Evolutionary conservation across 1,140 invertebrate species (phyloP).

Genomic region (Meloidogyne hapla): DNA sequence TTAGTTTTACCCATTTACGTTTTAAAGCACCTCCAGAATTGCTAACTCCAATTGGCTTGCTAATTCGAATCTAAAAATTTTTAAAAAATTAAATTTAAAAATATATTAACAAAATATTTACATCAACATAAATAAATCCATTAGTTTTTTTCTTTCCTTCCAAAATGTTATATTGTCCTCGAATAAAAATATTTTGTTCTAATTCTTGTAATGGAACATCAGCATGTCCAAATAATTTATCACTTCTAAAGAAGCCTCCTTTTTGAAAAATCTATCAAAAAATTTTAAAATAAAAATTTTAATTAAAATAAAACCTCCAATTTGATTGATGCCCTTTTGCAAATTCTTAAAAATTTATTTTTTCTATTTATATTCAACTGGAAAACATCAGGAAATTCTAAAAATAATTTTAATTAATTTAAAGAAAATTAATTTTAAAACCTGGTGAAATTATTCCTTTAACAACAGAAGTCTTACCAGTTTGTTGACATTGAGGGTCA

Average conservation of each 20-base stretch:
- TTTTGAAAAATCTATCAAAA: constrained; percentile 38
- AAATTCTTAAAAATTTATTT: constrained; percentile 33
- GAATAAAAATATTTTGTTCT: constrained; percentile 35
- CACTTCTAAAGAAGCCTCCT: constrained; percentile 43
- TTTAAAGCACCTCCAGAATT: constrained; percentile 1
- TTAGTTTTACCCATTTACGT: constrained; percentile 28
- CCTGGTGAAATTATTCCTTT: constrained; percentile 35
- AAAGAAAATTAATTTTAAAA: constrained; percentile 7
- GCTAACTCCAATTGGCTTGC: constrained; percentile 35
- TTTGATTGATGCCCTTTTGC: constrained; percentile 35
- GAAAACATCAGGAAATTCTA: constrained; percentile 43
- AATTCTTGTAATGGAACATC: constrained; percentile 36
- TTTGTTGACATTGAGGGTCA: constrained; percentile 36
- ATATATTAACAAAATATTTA: background rate
- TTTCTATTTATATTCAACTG: constrained; percentile 42
- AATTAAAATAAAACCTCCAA: constrained; percentile 25
- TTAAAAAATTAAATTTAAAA: constrained; percentile 22
- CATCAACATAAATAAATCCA: constrained; percentile 33
- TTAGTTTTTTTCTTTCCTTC: constrained; percentile 35
- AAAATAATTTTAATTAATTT: constrained; percentile 17
- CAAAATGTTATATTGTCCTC: constrained; percentile 13
- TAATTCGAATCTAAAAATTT: constrained; percentile 33
- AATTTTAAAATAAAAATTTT: constrained; percentile 7
- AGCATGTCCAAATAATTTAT: constrained; percentile 42
- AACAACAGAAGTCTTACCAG: constrained; percentile 32